Base-by-base conservation (phyloP, 2,888 invertebrate genomes). In the Mythimna ferrago region DNA sequence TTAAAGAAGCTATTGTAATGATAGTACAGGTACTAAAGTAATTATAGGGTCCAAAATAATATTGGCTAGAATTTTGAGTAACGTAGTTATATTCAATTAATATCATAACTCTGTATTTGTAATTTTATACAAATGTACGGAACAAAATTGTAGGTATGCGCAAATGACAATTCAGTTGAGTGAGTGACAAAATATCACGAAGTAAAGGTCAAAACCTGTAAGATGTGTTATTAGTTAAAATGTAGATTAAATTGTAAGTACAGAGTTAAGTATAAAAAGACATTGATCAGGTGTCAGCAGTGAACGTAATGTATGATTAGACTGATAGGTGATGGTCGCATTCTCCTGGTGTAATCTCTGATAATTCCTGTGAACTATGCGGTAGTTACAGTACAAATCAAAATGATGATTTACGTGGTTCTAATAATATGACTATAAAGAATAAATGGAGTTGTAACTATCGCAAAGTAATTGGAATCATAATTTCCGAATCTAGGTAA, bases 41-140 rank as follows among this genome's bases (percentile, higher is more conserved):
- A 87, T 85, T 88, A 87, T 90, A 93, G 94, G 94, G 94, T 94
- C 94, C 94, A 94, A 94, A 90, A 87, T 89, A 87, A 86, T 85
- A 87, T 87, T 90, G 90, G 88, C 87, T 92, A 90, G 87, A 89
- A 86, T 89, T 81, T 89, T 85, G 88, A 87, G 91, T 91, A 90
- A 91, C 90, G 89, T 91, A 89, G 87, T 87, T 86, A 76, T 84
- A 83, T 71, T 84, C 64, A 72, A 67, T 70, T 56, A 48, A 41
- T 75, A 70, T 56, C 76, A 80, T 84, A 80, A 44, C 84, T 87
- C 78, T 83, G 86, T 85, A 78, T 82, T 85, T 85, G 64, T 77
- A 78, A 78, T 79, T 78, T 83, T 82, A 26, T 73, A 77, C 63
- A 68, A 71, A 65, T 41, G 58, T 78, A 61, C 9, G 58, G 35